Evolutionary conservation across 2,888 invertebrate species (phyloP), one percentile per base, ranked within the genome.

Genomic region (Volucella bombylans): DNA sequence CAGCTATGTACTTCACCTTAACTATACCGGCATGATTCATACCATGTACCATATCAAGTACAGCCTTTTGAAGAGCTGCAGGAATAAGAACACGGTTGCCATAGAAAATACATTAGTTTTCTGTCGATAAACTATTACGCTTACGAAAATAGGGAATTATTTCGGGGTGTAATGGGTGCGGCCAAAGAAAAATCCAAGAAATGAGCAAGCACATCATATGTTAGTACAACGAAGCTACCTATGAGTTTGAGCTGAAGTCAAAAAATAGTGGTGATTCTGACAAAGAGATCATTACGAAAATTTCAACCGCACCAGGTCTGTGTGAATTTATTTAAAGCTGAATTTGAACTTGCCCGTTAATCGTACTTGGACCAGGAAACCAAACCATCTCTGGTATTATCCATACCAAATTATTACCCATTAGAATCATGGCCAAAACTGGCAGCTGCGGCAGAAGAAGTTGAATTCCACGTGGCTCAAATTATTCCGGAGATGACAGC

Each of bases 401-500:
- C 96, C 57, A 95, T 95, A 18, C 96, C 96, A 11, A 91, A 94
- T 64, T 93, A 95, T 88, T 96, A 95, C 92, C 93, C 93, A 9
- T 89, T 91, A 72, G 91, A 92, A 15, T 89, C 91, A 1, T 93
- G 94, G 87, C 92, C 93, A 86, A 91, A 93, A 47, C 90, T 96
- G 52, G 92, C 94, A 12, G 93, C 94, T 81, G 94, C 95, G 86
- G 96, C 96, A 0, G 93, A 94, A 88, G 91, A 94, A 62, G 95
- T 95, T 15, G 96, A 96, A 0, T 96, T 96, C 92, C 94, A 95
- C 90, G 94, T 96, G 15, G 91, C 96, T 8, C 95, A 96, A 90
- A 92, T 96, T 3, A 94, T 96, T 62, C 94, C 94, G 86, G 96
- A 96, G 89, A 95, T 96, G n/a, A 94, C 95, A 14, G 96, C 96